Conservation (phyloP, 2,113 vertebrate genomes). For the Pitta sordida region DNA sequence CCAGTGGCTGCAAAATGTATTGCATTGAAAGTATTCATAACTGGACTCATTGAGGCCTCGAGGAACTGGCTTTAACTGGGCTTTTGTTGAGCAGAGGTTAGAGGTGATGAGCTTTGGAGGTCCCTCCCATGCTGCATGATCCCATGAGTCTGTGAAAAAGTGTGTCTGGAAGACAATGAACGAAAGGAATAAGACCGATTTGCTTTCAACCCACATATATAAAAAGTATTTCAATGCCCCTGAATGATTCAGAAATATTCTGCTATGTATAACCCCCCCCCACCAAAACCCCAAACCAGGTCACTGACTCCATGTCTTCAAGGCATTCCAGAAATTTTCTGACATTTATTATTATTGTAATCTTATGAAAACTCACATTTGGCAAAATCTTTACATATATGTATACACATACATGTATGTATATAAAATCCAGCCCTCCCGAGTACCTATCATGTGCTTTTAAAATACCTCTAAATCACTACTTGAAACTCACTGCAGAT, state of each 20-base stretch:
- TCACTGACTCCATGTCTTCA: not conserved
- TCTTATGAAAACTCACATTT: not conserved
- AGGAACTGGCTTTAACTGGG: not conserved
- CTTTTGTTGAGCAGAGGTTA: not conserved
- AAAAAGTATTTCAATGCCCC: not conserved
- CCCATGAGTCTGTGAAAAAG: not conserved
- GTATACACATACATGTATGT: not conserved
- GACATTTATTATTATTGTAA: not conserved
- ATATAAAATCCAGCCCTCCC: not conserved
- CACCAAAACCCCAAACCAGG: not conserved
- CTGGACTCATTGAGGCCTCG: not conserved
- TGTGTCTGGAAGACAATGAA: not conserved
- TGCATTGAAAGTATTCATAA: not conserved
- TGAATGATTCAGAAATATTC: not conserved
- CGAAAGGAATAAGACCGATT: not conserved
- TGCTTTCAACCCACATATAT: not conserved
- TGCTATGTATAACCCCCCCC: not conserved
- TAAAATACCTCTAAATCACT: not conserved
- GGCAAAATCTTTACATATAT: not conserved
- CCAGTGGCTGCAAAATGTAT: not conserved
- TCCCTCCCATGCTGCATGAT: not conserved
- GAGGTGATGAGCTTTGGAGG: not conserved
- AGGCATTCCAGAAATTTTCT: not conserved
- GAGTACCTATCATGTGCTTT: not conserved
- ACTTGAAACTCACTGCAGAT: not conserved